Evolutionary conservation across 2,113 vertebrate genomes (phyloP), one percentile per base, ranked within the genome.

Genomic region (Melanocharis versteri): DNA sequence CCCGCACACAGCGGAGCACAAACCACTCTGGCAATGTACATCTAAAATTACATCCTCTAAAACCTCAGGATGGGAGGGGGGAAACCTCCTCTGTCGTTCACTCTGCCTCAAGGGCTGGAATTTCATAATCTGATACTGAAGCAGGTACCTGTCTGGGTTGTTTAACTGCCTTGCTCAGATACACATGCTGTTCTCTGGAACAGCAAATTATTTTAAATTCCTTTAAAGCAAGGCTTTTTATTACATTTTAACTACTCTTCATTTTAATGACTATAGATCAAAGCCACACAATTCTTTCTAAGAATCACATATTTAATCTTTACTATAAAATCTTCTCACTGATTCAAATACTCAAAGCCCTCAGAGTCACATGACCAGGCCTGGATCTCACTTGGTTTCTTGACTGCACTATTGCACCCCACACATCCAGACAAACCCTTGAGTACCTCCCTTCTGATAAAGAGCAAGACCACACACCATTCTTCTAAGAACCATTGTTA

Each of bases 11-110:
- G 39, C 7, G 4, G 15, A 54, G 68, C 40, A 48, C 76, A 78
- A 83, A 54, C 44, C 65, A 2, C 27, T 39, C 69, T 2, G 2
- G 23, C 28, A 33, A 42, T 0, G 4, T 1, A 3, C 40, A 20
- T n/a, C 65, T 82, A 62, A 48, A 81, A 22, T 92, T 83, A 70
- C 83, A 66, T 18, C 72, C 40, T 45, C 40, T 33, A 47, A 86
- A 69, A 35, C 23, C 76, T 83, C 33, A 10, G 28, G 40, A 42
- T 20, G 13, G 26, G 26, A 54, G 21, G 6, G 33, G 27, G 28
- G n/a, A 26, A 42, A 1, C 30, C 51, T 57, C 6, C 23, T 50
- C 6, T 45, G 47, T 82, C 56, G 13, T 51, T 66, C 56, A 11
- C 30, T 75, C 44, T 57, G 39, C 62, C 35, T 45, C 72, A 15